Evolutionary conservation across 1,140 invertebrate species (phyloP), one percentile per base, ranked within the genome.

Genomic region (Achatina immaculata): DNA sequence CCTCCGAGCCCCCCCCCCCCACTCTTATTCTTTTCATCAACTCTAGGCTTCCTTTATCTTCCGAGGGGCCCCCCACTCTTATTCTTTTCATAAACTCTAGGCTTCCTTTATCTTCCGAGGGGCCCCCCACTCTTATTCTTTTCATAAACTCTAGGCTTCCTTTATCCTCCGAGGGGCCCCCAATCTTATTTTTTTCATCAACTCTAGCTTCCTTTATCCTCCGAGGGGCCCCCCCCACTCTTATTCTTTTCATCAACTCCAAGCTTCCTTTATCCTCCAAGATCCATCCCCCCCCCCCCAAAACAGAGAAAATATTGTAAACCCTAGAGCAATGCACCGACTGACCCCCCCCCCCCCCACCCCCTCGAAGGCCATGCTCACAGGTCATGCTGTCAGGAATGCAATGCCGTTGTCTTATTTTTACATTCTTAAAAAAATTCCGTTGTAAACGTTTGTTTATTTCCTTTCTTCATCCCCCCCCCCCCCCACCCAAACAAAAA

Each of bases 301-400:
- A 82, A 93, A 93, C 93, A 93, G 93, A 85, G 93, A 93, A 93
- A 93, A 93, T 55, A 93, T 88, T 72, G 28, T 42, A 31, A 45
- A n/a, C n/a, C n/a, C n/a, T n/a, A n/a, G n/a, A n/a, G n/a, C n/a
- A n/a, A n/a, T n/a, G n/a, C n/a, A n/a, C 69, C 36, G 16, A 2
- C 66, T 24, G 19, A 0, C n/a, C 36, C 31, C n/a, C 66, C 24
- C 48, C 11, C 11, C 48, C 11, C 48, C 11, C 48, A 51, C 48
- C 11, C 48, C 11, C 48, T 14, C 48, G 11, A 14, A 11, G 14
- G 11, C 48, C 48, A 68, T 28, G 11, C 65, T 16, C 65, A 34
- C 68, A 71, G 28, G 11, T 51, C 48, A n/a, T n/a, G n/a, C n/a
- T n/a, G n/a, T n/a, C n/a, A n/a, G n/a, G n/a, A n/a, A n/a, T n/a